Evolutionary conservation across 2,113 vertebrate genomes (phyloP).

Genomic region (Cephalopterus ornatus): DNA sequence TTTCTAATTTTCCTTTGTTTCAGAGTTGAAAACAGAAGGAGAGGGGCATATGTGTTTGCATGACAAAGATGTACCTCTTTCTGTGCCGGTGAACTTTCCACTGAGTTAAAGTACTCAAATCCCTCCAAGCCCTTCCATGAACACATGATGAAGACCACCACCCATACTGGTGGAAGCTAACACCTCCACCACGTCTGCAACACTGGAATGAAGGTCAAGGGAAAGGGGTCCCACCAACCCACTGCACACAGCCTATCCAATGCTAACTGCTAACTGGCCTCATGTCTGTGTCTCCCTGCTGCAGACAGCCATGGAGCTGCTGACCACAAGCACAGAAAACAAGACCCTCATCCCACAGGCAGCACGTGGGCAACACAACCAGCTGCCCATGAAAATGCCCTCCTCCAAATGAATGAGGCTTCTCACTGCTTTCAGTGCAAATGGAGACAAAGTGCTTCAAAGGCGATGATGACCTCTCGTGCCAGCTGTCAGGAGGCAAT

Average conservation of each 20-base stretch:
- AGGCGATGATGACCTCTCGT: not conserved
- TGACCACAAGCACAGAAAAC: not conserved
- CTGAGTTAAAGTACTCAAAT: not conserved
- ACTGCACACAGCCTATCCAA: not conserved
- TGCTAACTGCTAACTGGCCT: not conserved
- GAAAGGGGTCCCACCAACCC: rapidly evolving
- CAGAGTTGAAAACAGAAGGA: not conserved
- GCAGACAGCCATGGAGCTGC: rapidly evolving
- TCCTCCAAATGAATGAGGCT: not conserved
- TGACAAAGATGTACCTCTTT: not conserved
- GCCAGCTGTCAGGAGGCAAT: constrained; percentile 14
- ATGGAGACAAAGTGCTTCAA: not conserved
- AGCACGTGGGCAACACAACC: rapidly evolving
- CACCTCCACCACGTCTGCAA: rapidly evolving
- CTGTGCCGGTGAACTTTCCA: not conserved
- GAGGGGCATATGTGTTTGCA: not conserved
- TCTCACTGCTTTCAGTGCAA: not conserved
- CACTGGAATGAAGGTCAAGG: not conserved
- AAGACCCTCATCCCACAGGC: not conserved
- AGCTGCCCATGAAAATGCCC: not conserved
- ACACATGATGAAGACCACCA: not conserved
- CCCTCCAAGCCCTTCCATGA: not conserved
- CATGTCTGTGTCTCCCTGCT: rapidly evolving
- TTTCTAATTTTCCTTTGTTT: not conserved
- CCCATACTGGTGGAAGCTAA: not conserved